phyloP scores from a whole-genome alignment of 2,888 invertebrate genomes.

The Linyphia triangularis region DNA sequence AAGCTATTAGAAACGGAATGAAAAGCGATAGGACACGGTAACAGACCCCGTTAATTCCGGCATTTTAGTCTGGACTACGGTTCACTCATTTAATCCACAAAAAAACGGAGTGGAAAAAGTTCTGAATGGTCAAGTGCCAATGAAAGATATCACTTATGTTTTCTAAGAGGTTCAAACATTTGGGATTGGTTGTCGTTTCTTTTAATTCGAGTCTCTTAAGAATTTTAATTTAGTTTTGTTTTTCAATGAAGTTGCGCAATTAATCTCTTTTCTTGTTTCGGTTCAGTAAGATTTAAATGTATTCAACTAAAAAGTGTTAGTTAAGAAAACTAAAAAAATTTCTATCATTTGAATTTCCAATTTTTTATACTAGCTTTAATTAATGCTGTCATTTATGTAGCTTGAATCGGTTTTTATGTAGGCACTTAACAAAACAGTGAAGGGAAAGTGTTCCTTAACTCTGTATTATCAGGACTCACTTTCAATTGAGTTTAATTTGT shows the following conservation, averaged over 20 bases:
- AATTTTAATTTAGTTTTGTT: neutral
- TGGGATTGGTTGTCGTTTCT: neutral
- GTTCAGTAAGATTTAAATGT: too few relatives aligned
- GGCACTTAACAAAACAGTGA: too few relatives aligned
- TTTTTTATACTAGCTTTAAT: too few relatives aligned
- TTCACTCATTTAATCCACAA: neutral
- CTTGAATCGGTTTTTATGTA: too few relatives aligned
- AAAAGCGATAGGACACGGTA: neutral
- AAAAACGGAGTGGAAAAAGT: neutral
- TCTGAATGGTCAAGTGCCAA: neutral
- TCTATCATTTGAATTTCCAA: too few relatives aligned
- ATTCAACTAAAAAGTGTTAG: too few relatives aligned
- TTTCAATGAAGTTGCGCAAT: neutral
- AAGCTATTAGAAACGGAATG: constrained; percentile 15
- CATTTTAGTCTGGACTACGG: neutral
- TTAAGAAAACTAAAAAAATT: too few relatives aligned
- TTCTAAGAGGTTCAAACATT: neutral
- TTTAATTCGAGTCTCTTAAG: neutral
- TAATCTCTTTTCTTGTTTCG: too few relatives aligned
- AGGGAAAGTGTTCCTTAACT: too few relatives aligned
- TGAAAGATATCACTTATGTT: neutral
- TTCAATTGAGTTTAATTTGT: too few relatives aligned
- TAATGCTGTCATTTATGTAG: too few relatives aligned
- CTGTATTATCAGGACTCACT: too few relatives aligned
- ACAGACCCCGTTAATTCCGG: neutral